These are phyloP conservation scores for Catostylus mosaicus DNA, from an alignment of 30 jellyfish, hydroid and myxozoan species.

Conservation along the genomic window DNA sequence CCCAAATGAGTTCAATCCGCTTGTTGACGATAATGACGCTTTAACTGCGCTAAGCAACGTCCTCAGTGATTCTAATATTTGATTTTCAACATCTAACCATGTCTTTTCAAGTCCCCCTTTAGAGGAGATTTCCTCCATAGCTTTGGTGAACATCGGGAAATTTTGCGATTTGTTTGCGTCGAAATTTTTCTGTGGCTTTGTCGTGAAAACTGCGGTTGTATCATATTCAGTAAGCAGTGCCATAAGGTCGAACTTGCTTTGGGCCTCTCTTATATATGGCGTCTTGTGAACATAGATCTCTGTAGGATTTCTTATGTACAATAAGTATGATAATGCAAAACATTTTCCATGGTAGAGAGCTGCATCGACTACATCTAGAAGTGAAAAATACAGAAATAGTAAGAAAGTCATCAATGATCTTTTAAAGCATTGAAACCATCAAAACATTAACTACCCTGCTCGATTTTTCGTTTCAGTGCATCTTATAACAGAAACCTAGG, in stretches of 20 bases:
- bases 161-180: constrained; percentile 23
- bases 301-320: constrained; percentile 14
- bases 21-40: not conserved
- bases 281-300: constrained; percentile 36
- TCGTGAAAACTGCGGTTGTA: constrained; percentile 34
- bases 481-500: too few relatives aligned
- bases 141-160: constrained; percentile 28
- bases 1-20: constrained; percentile 25
- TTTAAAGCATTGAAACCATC: too few relatives aligned
- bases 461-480: too few relatives aligned
- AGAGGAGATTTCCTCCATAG: constrained; percentile 29
- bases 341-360: constrained; percentile 58
- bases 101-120: constrained; percentile 41
- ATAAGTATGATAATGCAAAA: constrained; percentile 62
- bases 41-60: not conserved
- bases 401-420: too few relatives aligned
- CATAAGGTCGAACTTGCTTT: constrained; percentile 16
- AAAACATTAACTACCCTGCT: too few relatives aligned
- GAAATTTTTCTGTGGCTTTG: constrained; percentile 8
- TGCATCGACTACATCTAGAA: constrained; percentile 44
- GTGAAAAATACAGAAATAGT: too few relatives aligned
- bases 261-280: constrained; percentile 65
- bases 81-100: constrained; percentile 67
- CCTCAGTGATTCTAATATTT: constrained; percentile 44
- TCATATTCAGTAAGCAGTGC: constrained; percentile 67